A percentile compares a stretch with the other conserved stretches of the same genome.
phyloP scores from a whole-genome alignment of 2,888 invertebrate genomes.

The Rhagophthalmus giganteus region DNA sequence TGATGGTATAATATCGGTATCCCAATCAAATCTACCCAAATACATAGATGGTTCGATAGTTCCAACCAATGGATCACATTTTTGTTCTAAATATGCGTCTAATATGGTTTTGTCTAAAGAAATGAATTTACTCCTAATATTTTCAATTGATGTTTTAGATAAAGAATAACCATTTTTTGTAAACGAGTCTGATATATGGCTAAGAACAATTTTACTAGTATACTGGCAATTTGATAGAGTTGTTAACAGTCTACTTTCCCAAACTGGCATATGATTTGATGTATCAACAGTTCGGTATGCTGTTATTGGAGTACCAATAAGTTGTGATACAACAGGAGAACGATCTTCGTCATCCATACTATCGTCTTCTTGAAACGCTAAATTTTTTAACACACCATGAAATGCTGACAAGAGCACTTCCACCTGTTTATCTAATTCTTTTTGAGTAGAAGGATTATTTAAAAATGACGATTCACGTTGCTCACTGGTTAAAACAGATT shows the following conservation, averaged over 20 bases:
- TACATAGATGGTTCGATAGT: conserved; percentile 97
- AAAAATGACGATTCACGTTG: conserved; percentile 65
- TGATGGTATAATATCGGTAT: conserved; percentile 71
- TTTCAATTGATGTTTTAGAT: conserved; percentile 70
- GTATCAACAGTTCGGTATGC: conserved; percentile 39
- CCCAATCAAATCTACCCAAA: conserved; percentile 85
- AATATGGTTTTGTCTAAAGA: conserved; percentile 67
- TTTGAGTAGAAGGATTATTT: conserved; percentile 58
- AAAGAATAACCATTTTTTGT: conserved; percentile 73
- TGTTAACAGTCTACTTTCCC: conserved; percentile 82
- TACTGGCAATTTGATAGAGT: conserved; percentile 88
- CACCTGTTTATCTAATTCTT: conserved; percentile 57
- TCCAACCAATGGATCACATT: conserved; percentile 93
- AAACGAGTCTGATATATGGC: conserved; percentile 70
- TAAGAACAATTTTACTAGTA: conserved; percentile 73
- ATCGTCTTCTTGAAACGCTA: conserved; percentile 72
- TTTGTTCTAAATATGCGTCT: conserved; percentile 84
- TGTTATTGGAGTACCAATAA: conserved; percentile 64
- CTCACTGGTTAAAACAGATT: conserved; percentile 72
- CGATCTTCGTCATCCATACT: conserved; percentile 62
- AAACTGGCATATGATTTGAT: conserved; percentile 58
- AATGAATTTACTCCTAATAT: conserved; percentile 66
- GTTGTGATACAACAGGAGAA: conserved; percentile 63
- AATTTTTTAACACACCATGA: conserved; percentile 69
- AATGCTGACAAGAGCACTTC: conserved; percentile 67